Evolutionary conservation across 37 sponge, comb jelly and placozoan genomes (phyloP), one percentile per base, ranked within the genome.

Genomic region (Eunapius fragilis): DNA sequence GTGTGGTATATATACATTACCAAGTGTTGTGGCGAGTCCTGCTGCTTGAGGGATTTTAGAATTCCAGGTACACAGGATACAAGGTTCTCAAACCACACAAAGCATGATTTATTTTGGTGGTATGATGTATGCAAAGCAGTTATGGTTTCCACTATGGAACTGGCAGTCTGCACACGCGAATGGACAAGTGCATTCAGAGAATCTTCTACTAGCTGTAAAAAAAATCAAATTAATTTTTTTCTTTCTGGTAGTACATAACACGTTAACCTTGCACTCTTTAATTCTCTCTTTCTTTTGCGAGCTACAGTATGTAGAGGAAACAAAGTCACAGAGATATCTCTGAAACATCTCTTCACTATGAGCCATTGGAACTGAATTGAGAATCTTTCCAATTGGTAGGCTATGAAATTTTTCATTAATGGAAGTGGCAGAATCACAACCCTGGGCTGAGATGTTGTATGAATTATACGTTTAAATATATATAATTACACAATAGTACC

Each of bases 51-150:
- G 14, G 58, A 58, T 0, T 14, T 58, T 47, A 91, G 0, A 19
- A 80, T 69, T 26, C 81, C 58, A 35, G 92, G 92, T 14, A 2
- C 37, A 38, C 80, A 72, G 10, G 81, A 77, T 0, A 83, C 38
- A 35, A 91, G 69, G 28, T 87, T 80, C 13, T 75, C 81, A 87
- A 91, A 87, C 84, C 84, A 79, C 38, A 83, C 12, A 2, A 91
- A 24, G 37, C 83, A 73, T 17, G 71, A 35, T 31, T 68, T 68
- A 14, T 37, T 45, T 0, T 11, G 2, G 5, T 68, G 9, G 69
- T 91, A 76, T 14, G 81, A 88, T 45, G 80, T 12, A 69, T 91
- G 92, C 23, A 91, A 36, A 58, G 92, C 87, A 31, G 76, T 84
- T 22, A 91, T 69, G 19, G 37, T 37, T 1, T 48, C 5, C 28